Percentiles rank a stretch among this genome's conserved stretches.
These are phyloP conservation scores for Sterrhoptilus dennistouni DNA, from an alignment of 2,113 vertebrate genomes.

Conservation along the genomic window DNA sequence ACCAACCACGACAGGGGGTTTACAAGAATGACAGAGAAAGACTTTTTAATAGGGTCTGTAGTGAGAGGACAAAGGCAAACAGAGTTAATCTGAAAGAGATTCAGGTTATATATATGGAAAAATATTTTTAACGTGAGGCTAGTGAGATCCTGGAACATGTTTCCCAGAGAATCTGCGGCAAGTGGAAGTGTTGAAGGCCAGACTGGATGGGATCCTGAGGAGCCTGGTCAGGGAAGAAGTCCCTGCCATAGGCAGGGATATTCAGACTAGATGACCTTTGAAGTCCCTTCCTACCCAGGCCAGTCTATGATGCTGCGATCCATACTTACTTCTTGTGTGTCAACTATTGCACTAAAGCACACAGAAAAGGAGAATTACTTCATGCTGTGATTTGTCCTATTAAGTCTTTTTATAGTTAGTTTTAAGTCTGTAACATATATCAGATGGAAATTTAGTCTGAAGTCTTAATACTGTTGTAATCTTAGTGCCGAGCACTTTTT, in stretches of 20 bases:
- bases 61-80: background rate
- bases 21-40: background rate
- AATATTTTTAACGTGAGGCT: fast-evolving
- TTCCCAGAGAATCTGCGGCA: background rate
- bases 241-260: background rate
- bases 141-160: background rate
- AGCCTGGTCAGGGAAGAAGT: background rate
- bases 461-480: background rate
- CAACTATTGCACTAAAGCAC: background rate
- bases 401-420: background rate
- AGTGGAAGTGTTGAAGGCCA: background rate
- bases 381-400: background rate
- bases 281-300: background rate
- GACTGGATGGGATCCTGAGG: background rate
- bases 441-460: background rate
- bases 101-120: background rate
- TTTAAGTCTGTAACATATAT: background rate
- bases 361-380: background rate
- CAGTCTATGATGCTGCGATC: background rate
- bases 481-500: background rate
- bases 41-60: background rate
- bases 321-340: background rate
- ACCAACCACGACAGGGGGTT: no score
- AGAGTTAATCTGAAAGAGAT: background rate
- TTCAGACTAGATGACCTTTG: background rate